These are phyloP conservation scores for Drosophila persimilis DNA, from an alignment of 1,140 invertebrate genomes.

Conservation along the genomic window DNA sequence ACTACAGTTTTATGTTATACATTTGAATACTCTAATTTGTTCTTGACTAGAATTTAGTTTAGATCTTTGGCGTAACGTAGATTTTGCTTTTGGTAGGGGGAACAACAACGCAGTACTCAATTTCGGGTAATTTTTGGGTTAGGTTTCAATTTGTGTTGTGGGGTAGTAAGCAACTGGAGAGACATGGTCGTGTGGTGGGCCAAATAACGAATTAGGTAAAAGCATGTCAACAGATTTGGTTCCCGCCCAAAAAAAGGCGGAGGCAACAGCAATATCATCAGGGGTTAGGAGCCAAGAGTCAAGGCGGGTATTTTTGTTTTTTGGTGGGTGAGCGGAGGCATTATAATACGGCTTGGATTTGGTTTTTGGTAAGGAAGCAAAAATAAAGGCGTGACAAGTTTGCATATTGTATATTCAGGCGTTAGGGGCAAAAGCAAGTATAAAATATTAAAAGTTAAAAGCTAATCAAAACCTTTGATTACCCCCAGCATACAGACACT, in stretches of 20 bases:
- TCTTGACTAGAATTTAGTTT: conserved; percentile 38
- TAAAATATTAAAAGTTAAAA: conserved; percentile 29
- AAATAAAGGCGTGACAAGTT: conserved; percentile 68
- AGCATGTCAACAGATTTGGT: conserved; percentile 49
- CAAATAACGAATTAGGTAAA: conserved; percentile 50
- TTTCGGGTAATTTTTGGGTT: conserved; percentile 40
- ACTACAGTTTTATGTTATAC: conserved; percentile 57
- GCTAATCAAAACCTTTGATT: conserved; percentile 57
- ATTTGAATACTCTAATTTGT: conserved; percentile 32
- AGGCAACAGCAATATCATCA: conserved; percentile 41
- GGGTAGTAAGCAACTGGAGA: conserved; percentile 55
- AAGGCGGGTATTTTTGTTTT: conserved; percentile 51
- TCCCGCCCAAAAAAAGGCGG: conserved; percentile 22
- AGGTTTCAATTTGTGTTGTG: conserved; percentile 38
- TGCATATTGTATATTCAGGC: conserved; percentile 77
- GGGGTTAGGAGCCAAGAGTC: conserved; percentile 48
- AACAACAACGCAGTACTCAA: conserved; percentile 73
- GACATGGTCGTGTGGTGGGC: conserved; percentile 21
- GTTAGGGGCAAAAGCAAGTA: conserved; percentile 68
- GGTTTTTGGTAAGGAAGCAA: conserved; percentile 50
- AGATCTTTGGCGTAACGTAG: conserved; percentile 28
- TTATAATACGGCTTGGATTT: not conserved
- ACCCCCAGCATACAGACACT: conserved; percentile 62
- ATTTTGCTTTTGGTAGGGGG: conserved; percentile 34
- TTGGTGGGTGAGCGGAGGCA: conserved; percentile 41